A percentile compares a stretch with the other conserved stretches of the same genome.
These are phyloP conservation scores for Orius insidiosus DNA, from an alignment of 1,140 invertebrate genomes.

Conservation along the genomic window DNA sequence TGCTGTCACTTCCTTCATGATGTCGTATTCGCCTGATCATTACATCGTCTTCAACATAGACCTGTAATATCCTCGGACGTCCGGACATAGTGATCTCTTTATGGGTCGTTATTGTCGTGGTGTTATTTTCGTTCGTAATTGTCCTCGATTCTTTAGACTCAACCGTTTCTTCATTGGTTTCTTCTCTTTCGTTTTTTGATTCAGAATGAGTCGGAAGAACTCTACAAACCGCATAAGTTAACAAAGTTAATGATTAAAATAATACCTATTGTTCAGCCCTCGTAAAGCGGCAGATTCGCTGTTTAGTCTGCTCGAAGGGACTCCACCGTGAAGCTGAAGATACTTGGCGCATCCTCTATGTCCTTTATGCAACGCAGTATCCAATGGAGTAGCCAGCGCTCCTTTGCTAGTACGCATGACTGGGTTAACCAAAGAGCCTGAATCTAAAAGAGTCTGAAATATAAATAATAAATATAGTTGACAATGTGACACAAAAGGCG, in stretches of 20 bases:
- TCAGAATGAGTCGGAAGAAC: too few relatives aligned
- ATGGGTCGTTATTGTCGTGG: too few relatives aligned
- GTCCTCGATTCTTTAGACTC: too few relatives aligned
- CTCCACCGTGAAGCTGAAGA: slow-evolving; percentile 74
- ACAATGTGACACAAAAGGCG: too few relatives aligned
- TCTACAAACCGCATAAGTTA: too few relatives aligned
- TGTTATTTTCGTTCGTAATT: too few relatives aligned
- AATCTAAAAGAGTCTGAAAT: slow-evolving; percentile 53
- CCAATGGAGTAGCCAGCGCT: slow-evolving; percentile 68
- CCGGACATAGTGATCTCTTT: too few relatives aligned
- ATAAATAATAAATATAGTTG: too few relatives aligned
- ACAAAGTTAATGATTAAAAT: too few relatives aligned
- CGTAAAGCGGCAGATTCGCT: slow-evolving; percentile 22
- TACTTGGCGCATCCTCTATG: slow-evolving; percentile 82
- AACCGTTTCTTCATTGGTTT: neutral
- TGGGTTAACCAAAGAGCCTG: slow-evolving; percentile 62
- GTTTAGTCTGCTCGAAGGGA: slow-evolving; percentile 50
- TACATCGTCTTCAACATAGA: slow-evolving; percentile 17
- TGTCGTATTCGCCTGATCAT: slow-evolving; percentile 11
- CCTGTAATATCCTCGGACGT: slow-evolving; percentile 10
- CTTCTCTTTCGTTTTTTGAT: neutral
- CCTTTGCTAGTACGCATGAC: slow-evolving; percentile 68
- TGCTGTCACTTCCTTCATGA: slow-evolving; percentile 9
- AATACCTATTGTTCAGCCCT: slow-evolving; percentile 17
- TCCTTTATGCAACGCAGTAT: slow-evolving; percentile 71